Conservation (phyloP, 2,113 vertebrate species). For the Cacatua alba region DNA sequence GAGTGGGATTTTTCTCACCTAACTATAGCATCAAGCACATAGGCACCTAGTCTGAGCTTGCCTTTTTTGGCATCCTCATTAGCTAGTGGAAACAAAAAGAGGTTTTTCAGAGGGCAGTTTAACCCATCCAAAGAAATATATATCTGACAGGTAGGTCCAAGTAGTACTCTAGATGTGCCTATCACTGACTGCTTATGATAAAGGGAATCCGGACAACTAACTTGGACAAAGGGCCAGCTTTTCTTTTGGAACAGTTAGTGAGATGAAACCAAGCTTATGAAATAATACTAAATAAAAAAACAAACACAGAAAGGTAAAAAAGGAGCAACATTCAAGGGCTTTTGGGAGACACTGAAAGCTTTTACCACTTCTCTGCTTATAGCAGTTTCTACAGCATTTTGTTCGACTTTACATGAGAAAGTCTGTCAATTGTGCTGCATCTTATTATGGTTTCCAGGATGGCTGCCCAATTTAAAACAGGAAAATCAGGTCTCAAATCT, state of each 20-base stretch:
- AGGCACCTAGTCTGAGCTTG: not conserved
- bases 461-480: slow-evolving; percentile 11
- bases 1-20: not conserved
- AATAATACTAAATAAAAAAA: not conserved
- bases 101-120: not conserved
- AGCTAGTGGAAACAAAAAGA: not conserved
- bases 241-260: not conserved
- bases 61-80: not conserved
- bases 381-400: slow-evolving; percentile 8
- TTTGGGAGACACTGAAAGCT: not conserved
- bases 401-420: slow-evolving; percentile 11
- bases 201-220: not conserved
- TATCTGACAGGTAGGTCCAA: not conserved
- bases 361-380: not conserved
- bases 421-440: slow-evolving; percentile 11
- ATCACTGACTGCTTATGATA: not conserved
- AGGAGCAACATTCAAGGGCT: not conserved
- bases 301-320: not conserved
- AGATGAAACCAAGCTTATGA: not conserved
- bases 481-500: slow-evolving; percentile 38
- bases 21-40: not conserved
- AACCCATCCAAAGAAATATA: not conserved
- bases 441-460: slow-evolving; percentile 50
- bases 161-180: not conserved
- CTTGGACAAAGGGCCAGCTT: not conserved